Base-by-base conservation (phyloP, 2,888 invertebrate species). In the Argyresthia goedartella region DNA sequence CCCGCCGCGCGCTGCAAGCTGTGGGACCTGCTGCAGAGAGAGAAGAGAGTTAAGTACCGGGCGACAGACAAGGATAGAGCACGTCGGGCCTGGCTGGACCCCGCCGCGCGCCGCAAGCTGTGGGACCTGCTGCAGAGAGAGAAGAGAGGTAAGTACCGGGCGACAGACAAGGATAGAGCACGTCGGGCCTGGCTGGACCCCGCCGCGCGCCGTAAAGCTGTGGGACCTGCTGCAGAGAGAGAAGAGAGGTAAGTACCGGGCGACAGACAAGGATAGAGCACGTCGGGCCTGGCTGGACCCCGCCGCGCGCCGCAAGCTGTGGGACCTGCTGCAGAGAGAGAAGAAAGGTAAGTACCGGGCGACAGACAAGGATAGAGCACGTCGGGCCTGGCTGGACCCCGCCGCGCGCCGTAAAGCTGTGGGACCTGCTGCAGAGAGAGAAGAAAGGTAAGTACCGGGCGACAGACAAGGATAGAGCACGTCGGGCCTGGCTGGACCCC, bases 381-480 rank as follows among this genome's bases (percentile, higher is more conserved):
- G n/a, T n/a, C n/a, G n/a, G n/a, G n/a, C n/a, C 9, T 97, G 97
- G 8, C 90, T 97, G 67, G 97, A 97, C 77, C 95, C 96, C 1
- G 94, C 96, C 69, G 94, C 95, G 1, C 88, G 96, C 44, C 88
- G 97, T 50, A 92, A n/a, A 93, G 55, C 89, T 96, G 51, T 97
- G 97, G 97, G 94, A 97, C 67, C 87, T 96, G 55, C 81, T 97
- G 63, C 88, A 93, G 60, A 84, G 87, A 56, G 91, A 94, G 64
- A 92, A 94, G 66, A 85, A 84, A 64, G 89, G 89, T 86, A 14
- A 9, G n/a, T 4, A 55, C 49, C 33, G n/a, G n/a, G n/a, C n/a
- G n/a, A n/a, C n/a, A n/a, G n/a, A n/a, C n/a, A n/a, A n/a, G n/a
- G n/a, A n/a, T n/a, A n/a, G n/a, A n/a, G 80, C n/a, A 14, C 6